Percentiles rank a stretch among this genome's conserved stretches.
Conservation (phyloP, 2,797 vertebrate species). For the Mergus octosetaceus region DNA sequence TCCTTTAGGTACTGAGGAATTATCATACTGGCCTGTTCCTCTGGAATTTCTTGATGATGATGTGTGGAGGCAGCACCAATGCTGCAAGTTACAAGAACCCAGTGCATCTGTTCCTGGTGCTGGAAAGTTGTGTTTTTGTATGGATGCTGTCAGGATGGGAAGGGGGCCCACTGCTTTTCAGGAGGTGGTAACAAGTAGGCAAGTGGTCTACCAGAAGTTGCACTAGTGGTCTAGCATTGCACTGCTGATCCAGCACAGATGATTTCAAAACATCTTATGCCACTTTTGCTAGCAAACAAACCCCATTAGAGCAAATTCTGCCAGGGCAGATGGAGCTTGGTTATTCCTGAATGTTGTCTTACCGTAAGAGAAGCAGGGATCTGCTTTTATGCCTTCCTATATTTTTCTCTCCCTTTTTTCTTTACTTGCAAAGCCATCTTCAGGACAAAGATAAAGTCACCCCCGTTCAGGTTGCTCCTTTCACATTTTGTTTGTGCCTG, state of each 20-base stretch:
- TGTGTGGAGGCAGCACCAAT: neutral
- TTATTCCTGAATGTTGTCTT: neutral
- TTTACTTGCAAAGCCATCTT: neutral
- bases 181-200: neutral
- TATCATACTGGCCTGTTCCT: neutral
- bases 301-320: neutral
- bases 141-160: neutral
- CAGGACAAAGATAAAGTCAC: neutral
- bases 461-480: neutral
- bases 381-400: neutral
- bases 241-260: neutral
- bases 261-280: neutral
- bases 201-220: neutral
- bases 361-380: neutral
- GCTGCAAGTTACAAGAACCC: neutral
- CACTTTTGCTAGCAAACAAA: neutral
- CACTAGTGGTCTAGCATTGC: neutral
- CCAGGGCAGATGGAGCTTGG: neutral
- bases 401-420: neutral
- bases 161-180: neutral
- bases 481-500: neutral
- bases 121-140: neutral
- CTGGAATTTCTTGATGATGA: neutral
- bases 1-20: neutral
- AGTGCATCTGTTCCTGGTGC: neutral